A percentile compares a stretch with the other conserved stretches of the same genome.
Conservation (phyloP, 2,888 invertebrate genomes). For the Augochlorella aurata region DNA sequence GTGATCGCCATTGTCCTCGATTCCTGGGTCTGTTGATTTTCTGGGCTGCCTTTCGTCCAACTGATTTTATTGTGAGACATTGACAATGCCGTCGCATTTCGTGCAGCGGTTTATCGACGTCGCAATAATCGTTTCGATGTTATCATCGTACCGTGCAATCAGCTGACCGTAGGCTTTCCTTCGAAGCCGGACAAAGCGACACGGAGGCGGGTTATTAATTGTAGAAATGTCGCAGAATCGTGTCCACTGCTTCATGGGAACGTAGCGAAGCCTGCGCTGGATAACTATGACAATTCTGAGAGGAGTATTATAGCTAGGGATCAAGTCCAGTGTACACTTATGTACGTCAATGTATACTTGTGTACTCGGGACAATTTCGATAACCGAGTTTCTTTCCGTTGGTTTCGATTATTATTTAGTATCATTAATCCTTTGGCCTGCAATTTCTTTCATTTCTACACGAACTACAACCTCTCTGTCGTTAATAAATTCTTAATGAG, state of each 20-base stretch:
- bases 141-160: not conserved
- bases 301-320: not conserved
- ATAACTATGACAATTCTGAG: not conserved
- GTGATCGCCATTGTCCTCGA: constrained; percentile 4
- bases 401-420: too few species aligned
- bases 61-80: not conserved
- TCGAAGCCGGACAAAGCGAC: not conserved
- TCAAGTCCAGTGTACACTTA: too few species aligned
- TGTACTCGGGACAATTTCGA: too few species aligned
- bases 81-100: not conserved
- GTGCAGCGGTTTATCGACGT: not conserved
- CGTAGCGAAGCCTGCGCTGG: not conserved
- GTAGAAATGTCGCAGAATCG: not conserved
- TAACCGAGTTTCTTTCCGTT: too few species aligned
- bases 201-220: not conserved
- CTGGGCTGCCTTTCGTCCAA: not conserved
- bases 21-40: constrained; percentile 1
- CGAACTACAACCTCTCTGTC: too few species aligned
- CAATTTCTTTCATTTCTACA: too few species aligned
- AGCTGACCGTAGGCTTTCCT: not conserved
- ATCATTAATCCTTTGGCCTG: too few species aligned
- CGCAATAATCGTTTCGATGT: not conserved
- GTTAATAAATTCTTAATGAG: too few species aligned
- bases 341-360: too few species aligned
- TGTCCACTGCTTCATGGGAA: not conserved